Evolutionary conservation across 2,888 invertebrate species (phyloP).

Genomic region (Drosophila neonasuta): DNA sequence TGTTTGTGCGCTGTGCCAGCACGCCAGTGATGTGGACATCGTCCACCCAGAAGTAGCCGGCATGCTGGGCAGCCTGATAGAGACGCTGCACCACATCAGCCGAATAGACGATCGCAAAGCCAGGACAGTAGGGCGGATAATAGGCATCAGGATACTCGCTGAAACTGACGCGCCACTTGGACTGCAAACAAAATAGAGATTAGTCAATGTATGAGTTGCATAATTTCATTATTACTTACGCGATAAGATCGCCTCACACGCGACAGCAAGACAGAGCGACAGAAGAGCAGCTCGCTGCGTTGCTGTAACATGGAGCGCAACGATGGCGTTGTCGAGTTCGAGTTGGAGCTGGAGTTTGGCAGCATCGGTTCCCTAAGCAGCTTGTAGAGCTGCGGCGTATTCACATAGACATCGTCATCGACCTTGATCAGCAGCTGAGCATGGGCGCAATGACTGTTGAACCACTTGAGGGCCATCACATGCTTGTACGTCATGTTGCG

Average conservation of each 20-base stretch:
- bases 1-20: constrained; percentile 83
- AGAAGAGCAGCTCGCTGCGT: constrained; percentile 85
- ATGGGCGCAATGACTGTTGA: constrained; percentile 86
- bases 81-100: constrained; percentile 85
- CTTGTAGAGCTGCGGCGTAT: constrained; percentile 85
- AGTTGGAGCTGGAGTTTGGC: constrained; percentile 28
- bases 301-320: constrained; percentile 51
- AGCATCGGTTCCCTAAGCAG: constrained; percentile 80
- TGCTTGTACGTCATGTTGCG: constrained; percentile 93
- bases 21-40: constrained; percentile 91
- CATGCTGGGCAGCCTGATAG: constrained; percentile 84
- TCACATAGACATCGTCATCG: constrained; percentile 90
- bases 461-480: constrained; percentile 91
- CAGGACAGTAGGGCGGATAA: constrained; percentile 90
- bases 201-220: not conserved
- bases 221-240: constrained; percentile 46
- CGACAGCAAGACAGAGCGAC: constrained; percentile 84
- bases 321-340: constrained; percentile 15
- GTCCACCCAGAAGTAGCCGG: constrained; percentile 91
- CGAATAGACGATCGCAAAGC: constrained; percentile 87
- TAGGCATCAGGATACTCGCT: constrained; percentile 85
- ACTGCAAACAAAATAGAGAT: constrained; percentile 69
- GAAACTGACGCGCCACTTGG: constrained; percentile 90
- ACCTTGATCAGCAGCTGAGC: constrained; percentile 88
- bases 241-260: constrained; percentile 85